Conservation (phyloP, 1,140 invertebrate genomes). For the Cataglyphis hispanica region DNA sequence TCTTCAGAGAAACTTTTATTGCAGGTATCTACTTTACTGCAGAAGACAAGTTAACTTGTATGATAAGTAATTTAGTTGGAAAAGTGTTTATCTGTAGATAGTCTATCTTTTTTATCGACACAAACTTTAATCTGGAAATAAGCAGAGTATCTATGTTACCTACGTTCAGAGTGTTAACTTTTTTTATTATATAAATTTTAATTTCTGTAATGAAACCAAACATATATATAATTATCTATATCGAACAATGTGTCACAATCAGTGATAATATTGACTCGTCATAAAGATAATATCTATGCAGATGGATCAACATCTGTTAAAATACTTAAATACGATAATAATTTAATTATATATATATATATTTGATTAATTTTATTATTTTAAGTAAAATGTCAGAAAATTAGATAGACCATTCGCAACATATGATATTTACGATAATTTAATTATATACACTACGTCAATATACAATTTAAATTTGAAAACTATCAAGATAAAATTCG, state of each 20-base stretch:
- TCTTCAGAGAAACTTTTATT: neutral
- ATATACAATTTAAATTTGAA: neutral
- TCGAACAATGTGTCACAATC: neutral
- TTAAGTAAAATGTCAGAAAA: neutral
- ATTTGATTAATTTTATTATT: neutral
- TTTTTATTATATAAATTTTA: neutral
- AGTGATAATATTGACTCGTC: neutral
- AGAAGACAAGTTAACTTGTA: neutral
- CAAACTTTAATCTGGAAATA: neutral
- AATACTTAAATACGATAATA: neutral
- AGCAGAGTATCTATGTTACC: neutral
- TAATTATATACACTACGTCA: neutral
- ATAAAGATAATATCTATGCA: neutral
- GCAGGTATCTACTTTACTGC: neutral
- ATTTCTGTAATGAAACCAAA: neutral
- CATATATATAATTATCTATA: neutral
- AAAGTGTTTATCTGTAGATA: neutral
- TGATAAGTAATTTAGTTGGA: neutral
- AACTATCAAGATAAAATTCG: neutral
- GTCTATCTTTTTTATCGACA: slow-evolving; percentile 27
- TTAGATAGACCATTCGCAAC: neutral
- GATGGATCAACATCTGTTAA: neutral
- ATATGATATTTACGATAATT: neutral
- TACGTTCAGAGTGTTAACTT: neutral
- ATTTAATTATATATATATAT: neutral